These are phyloP conservation scores for Chironomus striatipennis DNA, from an alignment of 1,140 invertebrate species.

Conservation along the genomic window DNA sequence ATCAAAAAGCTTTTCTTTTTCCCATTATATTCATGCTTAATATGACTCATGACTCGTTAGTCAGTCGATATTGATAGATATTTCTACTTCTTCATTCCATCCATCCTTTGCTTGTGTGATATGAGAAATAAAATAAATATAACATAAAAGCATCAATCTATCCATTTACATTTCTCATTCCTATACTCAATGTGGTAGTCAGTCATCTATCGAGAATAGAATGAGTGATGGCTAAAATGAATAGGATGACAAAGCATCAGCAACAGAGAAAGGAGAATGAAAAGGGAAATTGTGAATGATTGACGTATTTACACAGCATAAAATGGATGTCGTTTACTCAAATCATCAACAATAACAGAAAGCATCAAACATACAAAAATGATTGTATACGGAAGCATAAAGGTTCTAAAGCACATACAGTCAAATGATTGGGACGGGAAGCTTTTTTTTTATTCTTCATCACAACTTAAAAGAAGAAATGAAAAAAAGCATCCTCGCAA, in stretches of 20 bases:
- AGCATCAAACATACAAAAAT: background rate
- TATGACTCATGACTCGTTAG: background rate
- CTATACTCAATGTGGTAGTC: background rate
- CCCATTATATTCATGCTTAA: background rate
- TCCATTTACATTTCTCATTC: background rate
- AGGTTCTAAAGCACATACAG: background rate
- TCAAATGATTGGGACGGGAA: background rate
- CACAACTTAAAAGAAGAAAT: too few species aligned
- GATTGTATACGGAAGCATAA: background rate
- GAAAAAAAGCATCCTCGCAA: background rate
- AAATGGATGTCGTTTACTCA: constrained; percentile 12
- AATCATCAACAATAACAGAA: constrained; percentile 13
- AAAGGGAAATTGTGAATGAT: background rate
- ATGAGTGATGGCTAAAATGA: constrained; percentile 17
- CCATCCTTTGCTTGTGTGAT: too few species aligned
- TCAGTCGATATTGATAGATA: too few species aligned
- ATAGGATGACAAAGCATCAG: constrained; percentile 15
- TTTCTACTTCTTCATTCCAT: too few species aligned
- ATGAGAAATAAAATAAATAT: too few species aligned
- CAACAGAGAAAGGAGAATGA: background rate
- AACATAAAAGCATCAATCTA: background rate
- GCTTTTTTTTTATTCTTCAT: too few species aligned
- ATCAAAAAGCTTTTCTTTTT: background rate
- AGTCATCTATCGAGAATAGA: background rate
- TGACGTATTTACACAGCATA: constrained; percentile 11